phyloP scores from a whole-genome alignment of 2,888 invertebrate species.

The Acleris sparsana region DNA sequence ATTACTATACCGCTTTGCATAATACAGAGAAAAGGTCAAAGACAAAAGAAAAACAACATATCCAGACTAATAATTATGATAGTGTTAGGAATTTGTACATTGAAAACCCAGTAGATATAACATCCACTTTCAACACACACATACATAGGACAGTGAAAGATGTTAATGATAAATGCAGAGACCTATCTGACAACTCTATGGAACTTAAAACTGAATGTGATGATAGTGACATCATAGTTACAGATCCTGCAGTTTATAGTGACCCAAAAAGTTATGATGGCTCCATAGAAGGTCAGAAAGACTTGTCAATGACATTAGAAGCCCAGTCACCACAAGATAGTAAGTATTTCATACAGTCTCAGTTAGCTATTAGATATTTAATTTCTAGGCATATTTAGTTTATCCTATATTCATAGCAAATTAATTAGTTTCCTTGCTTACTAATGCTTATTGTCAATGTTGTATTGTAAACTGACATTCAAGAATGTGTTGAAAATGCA shows the following conservation, averaged over 20 bases:
- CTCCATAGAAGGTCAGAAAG: constrained; percentile 65
- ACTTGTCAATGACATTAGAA: constrained; percentile 60
- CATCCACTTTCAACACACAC: constrained; percentile 59
- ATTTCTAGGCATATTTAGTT: constrained; percentile 3
- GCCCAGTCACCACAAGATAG: constrained; percentile 77
- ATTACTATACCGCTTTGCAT: constrained; percentile 67
- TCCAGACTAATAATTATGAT: constrained; percentile 61
- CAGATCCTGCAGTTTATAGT: constrained; percentile 72
- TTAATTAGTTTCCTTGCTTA: constrained; percentile 44
- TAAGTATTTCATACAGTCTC: constrained; percentile 55
- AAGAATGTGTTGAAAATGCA: constrained; percentile 83
- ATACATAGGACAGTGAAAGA: constrained; percentile 58
- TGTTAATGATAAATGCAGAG: constrained; percentile 57
- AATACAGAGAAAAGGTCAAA: constrained; percentile 73
- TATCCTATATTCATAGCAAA: constrained; percentile 24
- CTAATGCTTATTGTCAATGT: constrained; percentile 48
- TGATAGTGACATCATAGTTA: constrained; percentile 74
- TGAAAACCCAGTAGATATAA: constrained; percentile 66
- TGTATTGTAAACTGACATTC: constrained; percentile 47
- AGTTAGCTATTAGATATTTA: constrained; percentile 22
- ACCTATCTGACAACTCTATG: constrained; percentile 56
- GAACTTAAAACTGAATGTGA: constrained; percentile 78
- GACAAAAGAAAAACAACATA: constrained; percentile 64
- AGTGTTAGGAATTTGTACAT: constrained; percentile 67
- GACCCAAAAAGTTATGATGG: constrained; percentile 68